Base-by-base conservation (phyloP, 2,888 invertebrate species). In the Galerucella calmariensis region DNA sequence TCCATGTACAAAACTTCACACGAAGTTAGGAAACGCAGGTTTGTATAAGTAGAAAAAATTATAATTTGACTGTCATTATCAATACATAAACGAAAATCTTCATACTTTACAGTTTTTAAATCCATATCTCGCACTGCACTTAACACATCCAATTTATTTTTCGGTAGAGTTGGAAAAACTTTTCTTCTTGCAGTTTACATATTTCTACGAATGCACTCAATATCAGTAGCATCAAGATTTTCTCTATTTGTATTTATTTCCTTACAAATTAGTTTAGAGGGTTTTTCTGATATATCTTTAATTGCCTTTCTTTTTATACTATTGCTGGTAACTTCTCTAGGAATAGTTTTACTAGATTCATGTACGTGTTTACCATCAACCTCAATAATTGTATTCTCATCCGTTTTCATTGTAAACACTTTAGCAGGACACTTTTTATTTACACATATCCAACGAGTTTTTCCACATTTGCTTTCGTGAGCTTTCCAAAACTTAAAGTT, bases 401-500 rank as follows among this genome's bases (percentile, higher is more conserved):
- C 62, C 20, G 62, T 24, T 62, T 8, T 62, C 9, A 20, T 24
- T 62, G 62, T 62, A 62, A 24, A 62, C 27, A 62, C 8, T 62
- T 62, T 62, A 24, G 62, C 12, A 24, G 20, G 20, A 62, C 62
- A 62, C 27, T 20, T 62, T 62, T 27, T 62, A 24, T 27, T 62
- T 20, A 35, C 12, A 62, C 62, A 62, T 27, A 2, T 58, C 58
- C 58, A 58, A 58, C 8, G 58, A 58, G 24, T 58, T 24, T 58
- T 58, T 58, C 58, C 58, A 20, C 24, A 16, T 58, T 58, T 58
- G 10, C 20, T 20, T 24, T 20, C 58, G 58, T 58, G 58, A 24
- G 62, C 62, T 27, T 35, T 62, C 27, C 24, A 62, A 62, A 62
- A 62, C 62, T 58, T 58, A 58, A 20, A 58, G n/a, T 62, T 62